phyloP scores from a whole-genome alignment of 2,888 invertebrate genomes.

The Bibio marci region DNA sequence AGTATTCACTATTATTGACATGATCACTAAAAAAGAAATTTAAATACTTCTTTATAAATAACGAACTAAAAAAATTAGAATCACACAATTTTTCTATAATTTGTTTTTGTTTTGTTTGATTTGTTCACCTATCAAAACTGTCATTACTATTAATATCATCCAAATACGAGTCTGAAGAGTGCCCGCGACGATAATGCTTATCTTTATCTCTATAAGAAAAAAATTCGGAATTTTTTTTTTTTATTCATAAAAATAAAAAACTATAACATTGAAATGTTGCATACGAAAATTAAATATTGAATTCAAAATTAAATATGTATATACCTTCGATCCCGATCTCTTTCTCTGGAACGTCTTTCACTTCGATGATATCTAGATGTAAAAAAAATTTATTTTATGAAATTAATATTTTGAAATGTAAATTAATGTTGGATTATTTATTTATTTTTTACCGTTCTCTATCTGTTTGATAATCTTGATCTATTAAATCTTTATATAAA shows the following conservation, averaged over 20 bases:
- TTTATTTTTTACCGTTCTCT: conserved; percentile 7
- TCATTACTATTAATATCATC: conserved; percentile 7
- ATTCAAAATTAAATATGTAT: too few species aligned
- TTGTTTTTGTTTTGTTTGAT: neutral
- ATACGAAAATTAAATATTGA: too few species aligned
- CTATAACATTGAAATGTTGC: too few species aligned
- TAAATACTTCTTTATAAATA: neutral
- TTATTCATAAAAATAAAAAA: too few species aligned
- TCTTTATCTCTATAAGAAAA: conserved; percentile 2
- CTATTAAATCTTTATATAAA: conserved; percentile 24
- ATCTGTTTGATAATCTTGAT: conserved; percentile 26
- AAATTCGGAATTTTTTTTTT: too few species aligned
- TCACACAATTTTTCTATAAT: neutral
- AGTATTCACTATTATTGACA: conserved; percentile 29
- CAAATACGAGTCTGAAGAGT: neutral
- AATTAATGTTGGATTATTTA: too few species aligned
- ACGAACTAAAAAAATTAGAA: too few species aligned
- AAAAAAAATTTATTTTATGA: too few species aligned
- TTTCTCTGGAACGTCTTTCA: conserved; percentile 7
- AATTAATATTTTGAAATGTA: too few species aligned
- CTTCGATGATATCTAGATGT: neutral
- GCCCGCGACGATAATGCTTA: conserved; percentile 1
- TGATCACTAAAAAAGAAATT: conserved; percentile 13
- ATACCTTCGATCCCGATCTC: conserved; percentile 11
- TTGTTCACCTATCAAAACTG: conserved; percentile 3